These are phyloP conservation scores for Tachysurus fulvidraco DNA, from an alignment of 2,113 vertebrate species.

Conservation along the genomic window DNA sequence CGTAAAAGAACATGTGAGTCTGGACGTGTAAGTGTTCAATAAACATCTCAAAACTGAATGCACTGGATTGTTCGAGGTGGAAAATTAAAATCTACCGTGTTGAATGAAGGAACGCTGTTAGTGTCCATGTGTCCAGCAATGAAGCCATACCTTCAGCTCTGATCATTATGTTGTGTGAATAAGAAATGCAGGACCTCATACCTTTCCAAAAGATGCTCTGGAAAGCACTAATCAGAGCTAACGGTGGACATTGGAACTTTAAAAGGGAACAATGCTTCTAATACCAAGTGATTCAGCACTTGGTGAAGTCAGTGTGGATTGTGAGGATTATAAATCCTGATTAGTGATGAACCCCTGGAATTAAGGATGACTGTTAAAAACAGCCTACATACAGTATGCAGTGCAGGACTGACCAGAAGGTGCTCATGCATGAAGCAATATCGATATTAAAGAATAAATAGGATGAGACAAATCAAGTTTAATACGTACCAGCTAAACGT, in stretches of 20 bases:
- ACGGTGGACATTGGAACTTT: neutral
- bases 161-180: neutral
- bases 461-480: neutral
- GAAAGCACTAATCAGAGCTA: neutral
- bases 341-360: neutral
- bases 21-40: neutral
- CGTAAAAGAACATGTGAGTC: neutral
- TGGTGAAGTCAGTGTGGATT: neutral
- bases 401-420: neutral
- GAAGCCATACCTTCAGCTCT: neutral
- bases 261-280: neutral
- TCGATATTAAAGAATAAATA: neutral
- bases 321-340: neutral
- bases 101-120: no score
- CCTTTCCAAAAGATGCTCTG: neutral
- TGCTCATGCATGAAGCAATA: neutral
- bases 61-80: neutral
- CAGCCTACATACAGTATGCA: neutral
- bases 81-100: neutral
- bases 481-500: constrained; percentile 48
- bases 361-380: neutral
- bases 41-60: neutral
- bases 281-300: neutral
- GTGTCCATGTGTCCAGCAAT: neutral
- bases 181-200: neutral